Base-by-base conservation (phyloP, 92 coral and sea anemone species). In the Porites cylindrica region DNA sequence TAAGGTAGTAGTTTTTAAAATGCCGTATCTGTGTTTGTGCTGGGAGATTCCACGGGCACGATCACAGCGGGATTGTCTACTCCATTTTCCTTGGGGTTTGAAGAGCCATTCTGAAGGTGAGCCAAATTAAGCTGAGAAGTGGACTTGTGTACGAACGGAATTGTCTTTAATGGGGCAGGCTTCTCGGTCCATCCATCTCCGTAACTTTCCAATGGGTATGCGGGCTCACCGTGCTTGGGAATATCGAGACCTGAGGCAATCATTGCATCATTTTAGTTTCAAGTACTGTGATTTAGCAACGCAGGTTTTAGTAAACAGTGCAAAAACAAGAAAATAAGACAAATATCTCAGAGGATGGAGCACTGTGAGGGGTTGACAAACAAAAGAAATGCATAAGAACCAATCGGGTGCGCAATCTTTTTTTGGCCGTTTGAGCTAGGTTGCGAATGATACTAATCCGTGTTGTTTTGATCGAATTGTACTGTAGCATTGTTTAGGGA, bases 211-310 rank as follows among this genome's bases (percentile, higher is more conserved):
- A 77, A 67, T 20, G 98, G 98, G 67, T 96, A 96, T 1, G 98
- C 98, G 26, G 98, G 98, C 84, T 96, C 98, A 54, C 98, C 98
- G 19, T 96, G 98, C 88, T 94, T 96, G 9, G 97, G 96, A 29
- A 96, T 93, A 60, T 96, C 98, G 24, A 96, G 92, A n/a, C 98
- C 98, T 96, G 59, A 24, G 52, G 51, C 20, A 63, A 20, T 66
- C 20, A 51, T 1, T n/a, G 9, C 52, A 56, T 17, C 60, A 20
- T 53, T 8, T 17, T 20, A n/a, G 20, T 75, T 10, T 17, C 11
- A 56, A 56, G 6, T 38, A 38, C 47, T 38, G 47, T 38, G 47
- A 38, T 38, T 38, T 38, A 38, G 47, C 47, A 3, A 38, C 6
- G 47, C 0, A 38, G 47, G 5, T 38, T 38, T 38, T 38, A 38